Percentiles rank a stretch among this genome's conserved stretches.
Evolutionary conservation across 2,888 invertebrate species (phyloP).

Genomic region (Mayetiola destructor): DNA sequence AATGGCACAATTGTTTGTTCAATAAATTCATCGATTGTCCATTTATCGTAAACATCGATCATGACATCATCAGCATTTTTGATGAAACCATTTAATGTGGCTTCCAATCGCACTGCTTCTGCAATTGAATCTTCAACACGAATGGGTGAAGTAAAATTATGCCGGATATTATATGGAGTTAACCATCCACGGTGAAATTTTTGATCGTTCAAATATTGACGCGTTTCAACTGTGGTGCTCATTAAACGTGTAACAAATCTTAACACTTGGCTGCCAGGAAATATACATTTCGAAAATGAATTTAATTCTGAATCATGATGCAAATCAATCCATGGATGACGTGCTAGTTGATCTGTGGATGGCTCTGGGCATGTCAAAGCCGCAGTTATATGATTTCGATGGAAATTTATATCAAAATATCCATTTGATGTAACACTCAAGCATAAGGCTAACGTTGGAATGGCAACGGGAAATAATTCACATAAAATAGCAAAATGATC

Average conservation of each 20-base stretch:
- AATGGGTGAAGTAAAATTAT: constrained; percentile 51
- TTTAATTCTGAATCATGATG: constrained; percentile 46
- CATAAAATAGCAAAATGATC: constrained; percentile 57
- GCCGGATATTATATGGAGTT: constrained; percentile 52
- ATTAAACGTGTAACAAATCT: constrained; percentile 34
- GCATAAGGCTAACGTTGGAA: constrained; percentile 48
- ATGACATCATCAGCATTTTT: constrained; percentile 42
- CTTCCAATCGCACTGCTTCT: constrained; percentile 41
- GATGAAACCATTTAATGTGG: too few relatives aligned
- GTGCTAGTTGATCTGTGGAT: constrained; percentile 20
- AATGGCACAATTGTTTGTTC: constrained; percentile 48
- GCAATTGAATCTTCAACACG: constrained; percentile 47
- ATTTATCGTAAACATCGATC: constrained; percentile 43
- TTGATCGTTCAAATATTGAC: constrained; percentile 29
- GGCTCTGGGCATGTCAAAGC: constrained; percentile 41
- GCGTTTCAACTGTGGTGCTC: constrained; percentile 31
- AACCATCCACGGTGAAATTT: constrained; percentile 41
- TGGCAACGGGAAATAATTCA: constrained; percentile 48
- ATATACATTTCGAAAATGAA: constrained; percentile 48
- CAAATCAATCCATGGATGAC: constrained; percentile 40
- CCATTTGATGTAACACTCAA: constrained; percentile 45
- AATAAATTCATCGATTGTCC: constrained; percentile 46
- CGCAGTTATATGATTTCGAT: constrained; percentile 35
- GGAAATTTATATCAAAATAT: constrained; percentile 41
- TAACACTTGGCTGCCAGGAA: constrained; percentile 46